Conservation (phyloP, 2,797 vertebrate species). For the Psittacula derbiana region DNA sequence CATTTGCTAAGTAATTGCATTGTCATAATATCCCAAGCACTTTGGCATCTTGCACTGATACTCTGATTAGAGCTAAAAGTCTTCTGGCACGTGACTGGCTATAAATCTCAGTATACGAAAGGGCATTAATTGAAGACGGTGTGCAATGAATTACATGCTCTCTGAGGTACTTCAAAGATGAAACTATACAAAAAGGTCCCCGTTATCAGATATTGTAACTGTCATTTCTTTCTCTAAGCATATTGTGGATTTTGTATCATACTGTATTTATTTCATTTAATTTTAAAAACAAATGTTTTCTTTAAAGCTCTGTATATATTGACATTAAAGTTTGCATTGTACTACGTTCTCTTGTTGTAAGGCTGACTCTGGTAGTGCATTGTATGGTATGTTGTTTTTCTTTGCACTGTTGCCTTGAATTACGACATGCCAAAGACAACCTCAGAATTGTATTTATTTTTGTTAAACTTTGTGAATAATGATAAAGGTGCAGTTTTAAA, state of each 20-base stretch:
- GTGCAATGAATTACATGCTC: slow-evolving; percentile 62
- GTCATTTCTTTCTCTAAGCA: slow-evolving; percentile 79
- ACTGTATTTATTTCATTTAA: slow-evolving; percentile 97
- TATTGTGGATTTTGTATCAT: slow-evolving; percentile 94
- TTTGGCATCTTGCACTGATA: slow-evolving; percentile 64
- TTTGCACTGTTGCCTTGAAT: slow-evolving; percentile 59
- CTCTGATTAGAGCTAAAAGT: slow-evolving; percentile 35
- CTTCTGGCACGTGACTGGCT: slow-evolving; percentile 31
- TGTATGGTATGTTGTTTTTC: slow-evolving; percentile 43
- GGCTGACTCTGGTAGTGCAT: slow-evolving; percentile 51
- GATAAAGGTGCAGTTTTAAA: slow-evolving; percentile 61
- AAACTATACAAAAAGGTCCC: slow-evolving; percentile 36
- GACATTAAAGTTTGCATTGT: slow-evolving; percentile 89
- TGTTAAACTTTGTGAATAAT: slow-evolving; percentile 66
- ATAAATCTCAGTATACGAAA: slow-evolving; percentile 31
- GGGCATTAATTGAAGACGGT: slow-evolving; percentile 56
- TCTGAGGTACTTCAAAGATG: slow-evolving; percentile 56
- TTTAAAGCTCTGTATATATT: slow-evolving; percentile 94
- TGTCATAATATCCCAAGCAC: slow-evolving; percentile 41
- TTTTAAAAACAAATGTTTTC: slow-evolving; percentile 91
- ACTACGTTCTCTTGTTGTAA: slow-evolving; percentile 64
- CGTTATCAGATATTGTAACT: slow-evolving; percentile 62
- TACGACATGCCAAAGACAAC: slow-evolving; percentile 69
- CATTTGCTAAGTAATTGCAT: background rate
- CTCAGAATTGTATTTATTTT: slow-evolving; percentile 67